These are phyloP conservation scores for Habrosyne pyritoides DNA, from an alignment of 2,888 invertebrate genomes.

Conservation along the genomic window DNA sequence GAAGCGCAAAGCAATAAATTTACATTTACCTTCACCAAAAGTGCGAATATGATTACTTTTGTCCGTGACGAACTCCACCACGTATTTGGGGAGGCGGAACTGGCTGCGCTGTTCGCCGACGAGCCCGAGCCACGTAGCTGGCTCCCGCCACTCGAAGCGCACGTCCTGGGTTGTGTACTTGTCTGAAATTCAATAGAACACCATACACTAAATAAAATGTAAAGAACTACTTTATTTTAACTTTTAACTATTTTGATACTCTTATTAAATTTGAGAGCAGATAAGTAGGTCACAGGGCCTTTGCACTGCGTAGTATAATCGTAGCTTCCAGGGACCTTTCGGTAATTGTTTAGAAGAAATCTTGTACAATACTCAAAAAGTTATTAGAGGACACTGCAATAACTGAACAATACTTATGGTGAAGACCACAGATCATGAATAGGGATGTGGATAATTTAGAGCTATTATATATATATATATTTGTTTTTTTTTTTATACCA, in stretches of 20 bases:
- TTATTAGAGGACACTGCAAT: too few species aligned
- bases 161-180: constrained; percentile 85
- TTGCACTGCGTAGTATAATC: background rate
- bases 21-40: constrained; percentile 86
- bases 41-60: constrained; percentile 84
- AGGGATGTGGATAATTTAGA: too few species aligned
- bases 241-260: too few species aligned
- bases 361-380: too few species aligned
- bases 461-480: too few species aligned
- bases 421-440: too few species aligned
- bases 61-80: constrained; percentile 85
- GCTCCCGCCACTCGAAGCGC: constrained; percentile 85
- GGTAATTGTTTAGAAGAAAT: background rate
- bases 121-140: constrained; percentile 76
- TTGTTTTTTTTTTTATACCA: too few species aligned
- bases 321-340: background rate
- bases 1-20: constrained; percentile 79
- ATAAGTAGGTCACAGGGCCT: too few species aligned
- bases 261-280: background rate
- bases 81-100: constrained; percentile 86
- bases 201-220: background rate
- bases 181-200: constrained; percentile 61
- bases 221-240: background rate
- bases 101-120: constrained; percentile 80
- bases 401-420: too few species aligned